Percentiles rank a stretch among this genome's conserved stretches.
Evolutionary conservation across 1,140 invertebrate species (phyloP).

Genomic region (Cotesia glomerata): DNA sequence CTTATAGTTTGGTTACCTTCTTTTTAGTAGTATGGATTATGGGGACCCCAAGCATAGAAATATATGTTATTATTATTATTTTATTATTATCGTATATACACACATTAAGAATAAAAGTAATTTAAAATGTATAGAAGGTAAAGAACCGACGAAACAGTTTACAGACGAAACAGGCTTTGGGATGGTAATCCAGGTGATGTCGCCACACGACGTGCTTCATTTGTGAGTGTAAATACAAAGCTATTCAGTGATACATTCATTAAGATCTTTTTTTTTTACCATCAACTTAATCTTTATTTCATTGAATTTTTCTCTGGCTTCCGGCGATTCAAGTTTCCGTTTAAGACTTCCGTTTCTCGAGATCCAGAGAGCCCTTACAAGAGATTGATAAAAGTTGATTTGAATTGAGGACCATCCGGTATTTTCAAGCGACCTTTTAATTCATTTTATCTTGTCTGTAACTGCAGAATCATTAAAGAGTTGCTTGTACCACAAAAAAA

Average conservation of each 20-base stretch:
- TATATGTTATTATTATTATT: no score
- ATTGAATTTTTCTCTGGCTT: background rate
- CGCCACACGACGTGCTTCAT: conserved; percentile 1
- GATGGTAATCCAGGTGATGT: conserved; percentile 34
- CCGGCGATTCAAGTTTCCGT: conserved; percentile 19
- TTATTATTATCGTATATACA: background rate
- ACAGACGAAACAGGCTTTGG: conserved; percentile 27
- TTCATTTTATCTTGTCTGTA: background rate
- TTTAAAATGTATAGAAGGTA: background rate
- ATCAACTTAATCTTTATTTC: conserved; percentile 18
- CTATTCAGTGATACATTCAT: conserved; percentile 24
- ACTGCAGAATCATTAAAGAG: no score
- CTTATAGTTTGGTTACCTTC: background rate
- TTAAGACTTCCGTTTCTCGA: conserved; percentile 4
- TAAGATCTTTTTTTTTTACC: background rate
- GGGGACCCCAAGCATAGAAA: background rate
- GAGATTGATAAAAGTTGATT: conserved; percentile 9
- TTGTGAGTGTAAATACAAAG: conserved; percentile 26
- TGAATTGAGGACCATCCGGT: conserved; percentile 19
- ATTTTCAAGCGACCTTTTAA: conserved; percentile 5
- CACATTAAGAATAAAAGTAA: background rate
- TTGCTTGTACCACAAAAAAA: no score
- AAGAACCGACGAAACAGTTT: background rate
- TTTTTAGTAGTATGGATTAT: background rate
- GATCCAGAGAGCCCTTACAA: background rate